Evolutionary conservation across 2,797 vertebrate genomes (phyloP), one percentile per base, ranked within the genome.

Genomic region (Tenualosa ilisha): DNA sequence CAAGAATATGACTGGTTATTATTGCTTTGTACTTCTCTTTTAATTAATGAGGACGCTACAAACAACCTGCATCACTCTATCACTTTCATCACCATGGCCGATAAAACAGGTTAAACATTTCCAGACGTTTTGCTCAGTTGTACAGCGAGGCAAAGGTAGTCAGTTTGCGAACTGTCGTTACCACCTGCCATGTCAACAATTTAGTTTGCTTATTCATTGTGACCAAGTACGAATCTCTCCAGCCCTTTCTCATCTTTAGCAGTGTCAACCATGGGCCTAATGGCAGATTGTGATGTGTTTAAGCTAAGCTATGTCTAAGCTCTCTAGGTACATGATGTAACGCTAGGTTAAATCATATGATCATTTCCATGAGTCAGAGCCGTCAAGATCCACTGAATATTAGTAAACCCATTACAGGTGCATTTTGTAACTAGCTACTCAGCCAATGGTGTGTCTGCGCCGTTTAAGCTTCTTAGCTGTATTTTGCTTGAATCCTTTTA

Each of bases 401-500:
- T 40, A 15, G 72, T 79, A 79, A 79, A 79, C 72, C 40, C 9
- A 40, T 79, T 79, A 22, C 40, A 79, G 17, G 72, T 46, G 65
- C 65, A 15, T 72, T 79, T 79, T 79, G 72, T 79, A 46, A 79
- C 40, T 43, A 1, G 20, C 6, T 17, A 46, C 17, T 20, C 72
- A 9, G 20, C 72, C 72, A 79, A 79, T 79, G 37, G 72, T 46
- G 72, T 46, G 40, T 46, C 37, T 79, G 17, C 3, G 31, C 1
- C 40, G 26, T 79, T 20, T 79, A 79, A 79, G 72, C 72, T 43
- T 79, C 72, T 79, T 79, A 79, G 40, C 72, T 9, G 40, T 40
- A 40, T 79, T 79, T 79, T 79, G 6, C 72, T 79, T 46, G 40
- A 79, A 79, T 79, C 72, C 40, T 15, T 46, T 79, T 46, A 79